Percentiles rank a stretch among this genome's conserved stretches.
These are phyloP conservation scores for Sebastes kiyomatsui DNA, from an alignment of 2,797 vertebrate species.

Conservation along the genomic window DNA sequence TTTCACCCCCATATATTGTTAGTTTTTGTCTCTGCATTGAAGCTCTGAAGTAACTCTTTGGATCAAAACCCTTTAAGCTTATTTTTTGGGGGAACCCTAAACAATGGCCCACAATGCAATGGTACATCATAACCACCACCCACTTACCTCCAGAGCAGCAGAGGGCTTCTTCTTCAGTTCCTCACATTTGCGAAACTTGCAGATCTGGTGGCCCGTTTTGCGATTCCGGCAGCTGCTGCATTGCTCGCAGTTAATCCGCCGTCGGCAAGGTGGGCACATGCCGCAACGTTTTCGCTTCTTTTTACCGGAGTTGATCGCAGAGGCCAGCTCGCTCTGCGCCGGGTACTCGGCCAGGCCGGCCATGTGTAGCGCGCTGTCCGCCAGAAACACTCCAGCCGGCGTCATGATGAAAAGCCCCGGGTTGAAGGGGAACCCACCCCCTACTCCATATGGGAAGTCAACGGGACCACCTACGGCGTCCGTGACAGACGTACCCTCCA, in stretches of 20 bases:
- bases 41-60: not conserved
- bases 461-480: conserved; percentile 93
- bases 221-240: conserved; percentile 99
- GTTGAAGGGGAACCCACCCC: conserved; percentile 96
- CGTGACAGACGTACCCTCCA: conserved; percentile 92
- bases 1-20: not conserved
- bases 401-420: conserved; percentile 99
- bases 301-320: conserved; percentile 97
- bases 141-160: conserved; percentile 97
- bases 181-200: conserved; percentile 99
- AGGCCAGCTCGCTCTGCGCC: conserved; percentile 97
- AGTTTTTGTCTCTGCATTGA: not conserved
- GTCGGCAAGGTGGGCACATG: conserved; percentile 96
- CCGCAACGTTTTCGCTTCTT: conserved; percentile 99
- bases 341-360: conserved; percentile 96
- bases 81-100: not conserved
- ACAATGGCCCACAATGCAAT: not conserved
- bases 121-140: conserved; percentile 1
- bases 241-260: conserved; percentile 99
- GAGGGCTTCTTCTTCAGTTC: conserved; percentile 99
- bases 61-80: not conserved
- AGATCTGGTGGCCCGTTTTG: conserved; percentile 99
- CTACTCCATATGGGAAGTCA: conserved; percentile 95
- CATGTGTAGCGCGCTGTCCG: conserved; percentile 98
- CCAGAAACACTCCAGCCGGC: conserved; percentile 96